Base-by-base conservation (phyloP, 2,113 vertebrate genomes). In the Clinocottus analis region DNA sequence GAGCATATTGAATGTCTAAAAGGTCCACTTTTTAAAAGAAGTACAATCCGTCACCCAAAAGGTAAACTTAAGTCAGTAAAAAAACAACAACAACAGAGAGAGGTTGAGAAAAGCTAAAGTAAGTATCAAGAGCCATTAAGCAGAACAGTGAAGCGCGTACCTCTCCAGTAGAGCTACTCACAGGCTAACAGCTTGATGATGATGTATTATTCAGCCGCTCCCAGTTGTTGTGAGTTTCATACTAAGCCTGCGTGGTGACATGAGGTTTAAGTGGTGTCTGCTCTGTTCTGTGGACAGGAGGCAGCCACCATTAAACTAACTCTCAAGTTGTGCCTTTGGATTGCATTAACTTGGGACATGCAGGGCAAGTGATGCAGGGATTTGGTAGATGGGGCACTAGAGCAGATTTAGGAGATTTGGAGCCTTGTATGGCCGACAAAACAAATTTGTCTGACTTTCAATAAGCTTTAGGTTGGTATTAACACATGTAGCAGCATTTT, bases 201-300 rank as follows among this genome's bases (percentile, higher is more conserved):
- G 49, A 90, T 65, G 63, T 64, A 75, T 77, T 47, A 81, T 75
- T 86, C 39, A 86, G 73, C 41, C 41, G 77, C 41, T 74, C 31
- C n/a, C 56, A 71, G 69, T 25, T 72, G 69, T 31, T 68, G 49
- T 41, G 17, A 53, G 19, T 63, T 78, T 71, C 70, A 59, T n/a
- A 53, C 47, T 63, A 35, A 55, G 60, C 43, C 35, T 79, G 60
- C 60, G 41, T 69, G 31, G 33, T 53, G 45, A 76, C 58, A 65
- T 45, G 23, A 71, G 59, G 31, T 66, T 62, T 65, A 60, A 75
- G 45, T 33, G 59, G 9, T 35, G 45, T 76, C 39, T 58, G 53
- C 35, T 72, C 33, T 71, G 21, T 45, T 39, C 7, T 60, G 35
- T 37, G 39, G 33, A 79, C 55, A 69, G 45, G 60, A 78, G 17